These are phyloP conservation scores for Carollia perspicillata DNA, from an alignment of 2,113 vertebrate genomes.

Conservation along the genomic window DNA sequence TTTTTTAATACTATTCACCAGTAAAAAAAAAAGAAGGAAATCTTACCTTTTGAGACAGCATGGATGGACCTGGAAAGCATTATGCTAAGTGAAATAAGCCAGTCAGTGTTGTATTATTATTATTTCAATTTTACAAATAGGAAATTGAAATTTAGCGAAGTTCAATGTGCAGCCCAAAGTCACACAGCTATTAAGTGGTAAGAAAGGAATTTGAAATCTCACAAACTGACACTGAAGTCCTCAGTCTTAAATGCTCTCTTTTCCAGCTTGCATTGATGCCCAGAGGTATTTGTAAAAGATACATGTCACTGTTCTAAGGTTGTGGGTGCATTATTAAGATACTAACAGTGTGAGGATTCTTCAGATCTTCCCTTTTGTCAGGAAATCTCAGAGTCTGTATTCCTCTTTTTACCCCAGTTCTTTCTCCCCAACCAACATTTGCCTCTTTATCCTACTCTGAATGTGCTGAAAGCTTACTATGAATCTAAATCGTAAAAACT, in stretches of 20 bases:
- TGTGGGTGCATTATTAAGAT: neutral
- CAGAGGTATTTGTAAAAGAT: neutral
- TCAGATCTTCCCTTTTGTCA: neutral
- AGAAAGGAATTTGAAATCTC: neutral
- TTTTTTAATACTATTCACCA: too few relatives aligned
- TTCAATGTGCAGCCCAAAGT: neutral
- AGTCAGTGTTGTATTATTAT: neutral
- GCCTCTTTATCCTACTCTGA: neutral
- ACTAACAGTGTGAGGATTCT: neutral
- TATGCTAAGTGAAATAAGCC: too few relatives aligned
- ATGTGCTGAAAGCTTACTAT: neutral
- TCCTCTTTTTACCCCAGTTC: neutral
- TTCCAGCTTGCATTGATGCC: neutral
- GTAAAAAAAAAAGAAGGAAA: too few relatives aligned
- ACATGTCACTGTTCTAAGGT: neutral
- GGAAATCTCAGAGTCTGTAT: neutral
- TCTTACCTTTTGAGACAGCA: too few relatives aligned
- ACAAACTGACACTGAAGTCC: neutral
- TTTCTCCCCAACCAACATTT: neutral
- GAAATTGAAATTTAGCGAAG: neutral
- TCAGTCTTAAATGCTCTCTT: neutral
- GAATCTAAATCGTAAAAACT: neutral
- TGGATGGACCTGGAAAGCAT: too few relatives aligned
- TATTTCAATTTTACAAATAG: neutral
- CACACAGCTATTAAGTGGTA: neutral